A percentile compares a stretch with the other conserved stretches of the same genome.
These are phyloP conservation scores for Sus scrofa DNA, from an alignment of 2,113 vertebrate genomes.

Conservation along the genomic window T2T-Sscrofa CM000820.6:51933001-51933500, in stretches of 20 bases:
- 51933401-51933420: neutral
- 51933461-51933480: neutral
- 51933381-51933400: neutral
- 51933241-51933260: neutral
- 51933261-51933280: neutral
- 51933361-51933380: neutral
- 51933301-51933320: neutral
- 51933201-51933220: neutral
- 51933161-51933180: too few relatives aligned
- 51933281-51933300: neutral
- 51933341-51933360: neutral
- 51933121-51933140: neutral
- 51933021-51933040: neutral
- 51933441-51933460: neutral
- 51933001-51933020: neutral
- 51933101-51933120: neutral
- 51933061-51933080: neutral
- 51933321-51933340: neutral
- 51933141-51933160: conserved; percentile 10
- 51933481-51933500: neutral
- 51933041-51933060: neutral
- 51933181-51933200: conserved; percentile 2
- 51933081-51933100: neutral
- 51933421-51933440: neutral
- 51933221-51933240: neutral